These are phyloP conservation scores for Gobius niger DNA, from an alignment of 2,113 vertebrate genomes.

Conservation along the genomic window DNA sequence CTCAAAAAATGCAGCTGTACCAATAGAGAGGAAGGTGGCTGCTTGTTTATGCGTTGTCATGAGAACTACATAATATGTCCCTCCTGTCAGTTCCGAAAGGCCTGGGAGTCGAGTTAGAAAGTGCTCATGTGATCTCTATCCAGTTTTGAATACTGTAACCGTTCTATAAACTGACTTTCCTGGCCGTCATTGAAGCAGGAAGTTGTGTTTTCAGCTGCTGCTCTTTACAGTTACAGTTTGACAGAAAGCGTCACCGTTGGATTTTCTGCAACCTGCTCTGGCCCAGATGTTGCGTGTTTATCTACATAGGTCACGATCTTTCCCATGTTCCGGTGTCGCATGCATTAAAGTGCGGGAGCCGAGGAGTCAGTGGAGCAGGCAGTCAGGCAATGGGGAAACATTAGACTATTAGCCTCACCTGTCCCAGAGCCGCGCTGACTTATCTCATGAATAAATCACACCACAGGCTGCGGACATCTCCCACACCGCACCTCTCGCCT, in stretches of 20 bases:
- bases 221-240: slow-evolving; percentile 38
- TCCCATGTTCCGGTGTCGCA: slow-evolving; percentile 49
- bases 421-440: slow-evolving; percentile 65
- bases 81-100: too few species aligned
- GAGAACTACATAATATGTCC: too few species aligned
- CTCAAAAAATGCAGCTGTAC: too few species aligned
- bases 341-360: slow-evolving; percentile 52
- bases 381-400: slow-evolving; percentile 62
- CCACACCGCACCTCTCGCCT: slow-evolving; percentile 40
- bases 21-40: too few species aligned
- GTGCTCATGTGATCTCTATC: too few species aligned
- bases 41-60: too few species aligned
- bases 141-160: background rate
- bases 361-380: slow-evolving; percentile 62
- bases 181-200: slow-evolving; percentile 8
- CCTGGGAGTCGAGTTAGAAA: too few species aligned
- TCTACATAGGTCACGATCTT: slow-evolving; percentile 48
- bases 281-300: slow-evolving; percentile 62
- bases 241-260: slow-evolving; percentile 30
- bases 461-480: slow-evolving; percentile 52
- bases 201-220: slow-evolving; percentile 27
- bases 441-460: slow-evolving; percentile 75
- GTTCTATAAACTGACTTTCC: background rate
- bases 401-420: slow-evolving; percentile 70
- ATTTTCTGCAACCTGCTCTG: slow-evolving; percentile 36